Percentiles rank a stretch among this genome's conserved stretches.
Evolutionary conservation across 2,888 invertebrate species (phyloP).

Genomic region (Eurytoma adleriae): DNA sequence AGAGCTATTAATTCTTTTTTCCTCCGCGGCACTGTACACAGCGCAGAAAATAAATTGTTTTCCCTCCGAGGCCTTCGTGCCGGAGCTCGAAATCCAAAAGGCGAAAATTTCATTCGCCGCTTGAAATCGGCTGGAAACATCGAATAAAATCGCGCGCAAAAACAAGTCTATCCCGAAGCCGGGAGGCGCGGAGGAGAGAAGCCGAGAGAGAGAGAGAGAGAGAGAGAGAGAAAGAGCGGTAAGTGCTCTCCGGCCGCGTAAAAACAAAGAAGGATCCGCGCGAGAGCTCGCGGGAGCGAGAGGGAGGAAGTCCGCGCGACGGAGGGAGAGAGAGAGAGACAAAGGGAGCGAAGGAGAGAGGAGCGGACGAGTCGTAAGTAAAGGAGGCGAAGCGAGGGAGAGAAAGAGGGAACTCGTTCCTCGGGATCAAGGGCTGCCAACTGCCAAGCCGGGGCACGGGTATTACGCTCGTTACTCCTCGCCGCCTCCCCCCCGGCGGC

Average conservation of each 20-base stretch:
- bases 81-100: not conserved
- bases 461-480: slow-evolving; percentile 52
- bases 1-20: no score
- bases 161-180: slow-evolving; percentile 39
- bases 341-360: slow-evolving; percentile 14
- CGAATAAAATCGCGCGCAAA: slow-evolving; percentile 33
- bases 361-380: slow-evolving; percentile 40
- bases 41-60: not conserved
- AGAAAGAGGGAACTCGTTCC: slow-evolving; percentile 51
- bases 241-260: slow-evolving; percentile 28
- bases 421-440: slow-evolving; percentile 57
- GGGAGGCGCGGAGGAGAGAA: not conserved
- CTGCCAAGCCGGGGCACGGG: slow-evolving; percentile 44
- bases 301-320: slow-evolving; percentile 5
- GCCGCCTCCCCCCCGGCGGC: slow-evolving; percentile 24
- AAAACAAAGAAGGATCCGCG: slow-evolving; percentile 48
- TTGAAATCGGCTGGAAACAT: slow-evolving; percentile 1
- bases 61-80: no score
- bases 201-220: not conserved
- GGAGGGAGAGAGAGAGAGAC: not conserved
- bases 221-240: not conserved
- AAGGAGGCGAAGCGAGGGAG: slow-evolving; percentile 7
- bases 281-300: slow-evolving; percentile 13
- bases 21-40: not conserved
- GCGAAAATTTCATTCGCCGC: not conserved